Conservation (phyloP, 2,797 vertebrate genomes). For the Micrastur ruficollis region DNA sequence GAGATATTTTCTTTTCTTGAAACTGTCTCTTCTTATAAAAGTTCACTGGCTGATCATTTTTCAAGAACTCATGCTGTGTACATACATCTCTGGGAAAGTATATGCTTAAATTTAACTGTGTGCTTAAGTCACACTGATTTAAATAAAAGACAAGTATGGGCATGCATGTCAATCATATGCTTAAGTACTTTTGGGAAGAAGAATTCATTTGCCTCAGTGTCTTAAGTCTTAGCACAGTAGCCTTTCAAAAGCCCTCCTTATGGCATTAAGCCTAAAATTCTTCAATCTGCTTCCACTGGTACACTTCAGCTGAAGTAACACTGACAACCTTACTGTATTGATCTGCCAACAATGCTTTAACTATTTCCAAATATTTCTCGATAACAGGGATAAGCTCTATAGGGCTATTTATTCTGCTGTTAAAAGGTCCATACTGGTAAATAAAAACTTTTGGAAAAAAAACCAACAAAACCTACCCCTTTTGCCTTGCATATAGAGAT, state of each 20-base stretch:
- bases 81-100: neutral
- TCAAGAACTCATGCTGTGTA: neutral
- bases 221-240: neutral
- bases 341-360: neutral
- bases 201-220: neutral
- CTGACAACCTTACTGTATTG: neutral
- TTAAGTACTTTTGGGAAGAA: neutral
- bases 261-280: neutral
- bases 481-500: slow-evolving; percentile 19
- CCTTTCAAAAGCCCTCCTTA: neutral
- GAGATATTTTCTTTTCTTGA: neutral
- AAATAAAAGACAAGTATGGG: neutral
- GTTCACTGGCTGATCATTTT: neutral
- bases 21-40: neutral
- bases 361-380: neutral
- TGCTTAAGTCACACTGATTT: neutral
- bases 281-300: neutral
- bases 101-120: neutral
- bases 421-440: neutral
- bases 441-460: neutral
- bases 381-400: neutral
- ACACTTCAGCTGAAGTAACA: neutral
- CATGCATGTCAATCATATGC: neutral
- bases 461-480: fast-evolving
- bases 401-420: neutral